A percentile compares a stretch with the other conserved stretches of the same genome.
These are phyloP conservation scores for Amia ocellicauda DNA, from an alignment of 2,113 vertebrate genomes.

Conservation along the genomic window DNA sequence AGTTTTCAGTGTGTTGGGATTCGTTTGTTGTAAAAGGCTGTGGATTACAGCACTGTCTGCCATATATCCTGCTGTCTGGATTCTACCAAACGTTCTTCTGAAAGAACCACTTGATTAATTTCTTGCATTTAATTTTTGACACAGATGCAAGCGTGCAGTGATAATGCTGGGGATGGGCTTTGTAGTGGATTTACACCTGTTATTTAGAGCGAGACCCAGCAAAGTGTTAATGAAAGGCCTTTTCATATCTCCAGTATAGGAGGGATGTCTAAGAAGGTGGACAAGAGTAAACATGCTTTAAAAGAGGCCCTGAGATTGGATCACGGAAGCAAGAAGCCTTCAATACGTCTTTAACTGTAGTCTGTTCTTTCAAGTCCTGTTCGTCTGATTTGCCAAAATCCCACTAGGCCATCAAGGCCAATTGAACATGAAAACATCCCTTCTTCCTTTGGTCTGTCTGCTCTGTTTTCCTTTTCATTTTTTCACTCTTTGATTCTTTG, in stretches of 20 bases:
- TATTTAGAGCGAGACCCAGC: neutral
- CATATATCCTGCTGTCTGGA: too few species aligned
- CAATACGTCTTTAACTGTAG: constrained; percentile 48
- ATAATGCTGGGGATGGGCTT: neutral
- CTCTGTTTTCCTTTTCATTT: constrained; percentile 23
- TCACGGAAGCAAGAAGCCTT: constrained; percentile 27
- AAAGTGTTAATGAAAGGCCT: constrained; percentile 10
- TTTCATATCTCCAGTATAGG: constrained; percentile 41
- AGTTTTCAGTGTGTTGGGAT: too few species aligned
- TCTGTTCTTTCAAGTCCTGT: constrained; percentile 45
- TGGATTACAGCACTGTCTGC: too few species aligned
- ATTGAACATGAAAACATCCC: constrained; percentile 25
- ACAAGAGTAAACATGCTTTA: constrained; percentile 35
- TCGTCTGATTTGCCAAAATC: constrained; percentile 35
- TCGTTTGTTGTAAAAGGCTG: too few species aligned
- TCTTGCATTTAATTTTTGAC: too few species aligned
- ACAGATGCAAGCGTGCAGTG: too few species aligned
- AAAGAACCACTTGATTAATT: too few species aligned
- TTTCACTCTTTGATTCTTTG: constrained; percentile 27
- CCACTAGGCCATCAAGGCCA: constrained; percentile 33
- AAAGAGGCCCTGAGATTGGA: constrained; percentile 24
- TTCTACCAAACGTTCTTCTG: too few species aligned
- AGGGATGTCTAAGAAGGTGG: constrained; percentile 28
- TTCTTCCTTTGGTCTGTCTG: neutral
- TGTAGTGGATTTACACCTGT: neutral